phyloP scores from a whole-genome alignment of 2,888 invertebrate genomes.

The Choreutis nemorana region DNA sequence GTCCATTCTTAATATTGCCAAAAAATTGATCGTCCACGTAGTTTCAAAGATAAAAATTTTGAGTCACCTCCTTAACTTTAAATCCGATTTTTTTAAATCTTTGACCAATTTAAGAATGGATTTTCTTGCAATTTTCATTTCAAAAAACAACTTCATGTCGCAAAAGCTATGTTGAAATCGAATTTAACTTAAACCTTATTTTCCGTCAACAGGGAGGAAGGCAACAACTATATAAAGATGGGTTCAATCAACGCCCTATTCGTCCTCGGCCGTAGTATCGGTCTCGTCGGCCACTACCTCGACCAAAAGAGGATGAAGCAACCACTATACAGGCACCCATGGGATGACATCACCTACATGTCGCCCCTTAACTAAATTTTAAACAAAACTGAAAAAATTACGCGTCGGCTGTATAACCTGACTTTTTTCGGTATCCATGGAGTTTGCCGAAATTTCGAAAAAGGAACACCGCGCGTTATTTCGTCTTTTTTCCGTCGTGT shows the following conservation, averaged over 20 bases:
- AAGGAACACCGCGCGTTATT: too few relatives aligned
- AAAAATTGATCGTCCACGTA: too few relatives aligned
- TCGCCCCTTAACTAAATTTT: slow-evolving; percentile 47
- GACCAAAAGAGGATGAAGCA: slow-evolving; percentile 99
- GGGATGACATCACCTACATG: slow-evolving; percentile 92
- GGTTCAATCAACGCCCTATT: slow-evolving; percentile 98
- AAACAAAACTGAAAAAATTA: neutral
- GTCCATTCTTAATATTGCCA: too few relatives aligned
- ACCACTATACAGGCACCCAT: slow-evolving; percentile 98
- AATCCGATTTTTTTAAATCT: too few relatives aligned
- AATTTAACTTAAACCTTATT: slow-evolving; percentile 2
- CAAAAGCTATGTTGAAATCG: too few relatives aligned
- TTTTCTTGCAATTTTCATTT: too few relatives aligned
- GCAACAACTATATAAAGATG: slow-evolving; percentile 96
- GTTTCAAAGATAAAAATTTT: too few relatives aligned
- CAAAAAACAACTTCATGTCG: too few relatives aligned
- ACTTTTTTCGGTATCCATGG: neutral
- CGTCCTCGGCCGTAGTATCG: slow-evolving; percentile 97
- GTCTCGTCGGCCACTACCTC: slow-evolving; percentile 98
- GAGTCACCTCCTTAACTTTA: too few relatives aligned
- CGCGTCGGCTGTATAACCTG: neutral
- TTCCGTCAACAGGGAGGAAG: slow-evolving; percentile 79
- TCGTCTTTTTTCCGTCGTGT: too few relatives aligned
- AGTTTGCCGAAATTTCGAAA: neutral
- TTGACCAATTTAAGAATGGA: too few relatives aligned